Conservation (phyloP, 2,797 vertebrate genomes). For the Nyctalus aviator region DNA sequence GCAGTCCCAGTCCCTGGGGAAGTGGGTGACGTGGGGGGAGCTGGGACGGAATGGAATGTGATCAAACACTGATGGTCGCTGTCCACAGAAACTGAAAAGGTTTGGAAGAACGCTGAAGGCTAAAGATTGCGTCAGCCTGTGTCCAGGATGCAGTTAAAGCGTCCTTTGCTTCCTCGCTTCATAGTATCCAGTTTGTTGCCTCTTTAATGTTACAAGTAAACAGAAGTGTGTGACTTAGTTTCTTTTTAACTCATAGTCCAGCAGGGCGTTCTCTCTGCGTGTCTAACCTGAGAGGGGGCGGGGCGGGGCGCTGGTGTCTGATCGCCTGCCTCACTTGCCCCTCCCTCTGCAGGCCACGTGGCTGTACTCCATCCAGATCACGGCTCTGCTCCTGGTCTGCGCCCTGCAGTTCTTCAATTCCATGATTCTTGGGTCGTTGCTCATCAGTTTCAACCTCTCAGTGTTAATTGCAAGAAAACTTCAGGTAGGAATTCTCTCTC, state of each 20-base stretch:
- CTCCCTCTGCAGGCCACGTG: constrained; percentile 89
- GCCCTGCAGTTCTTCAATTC: constrained; percentile 97
- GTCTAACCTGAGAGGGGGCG: not conserved
- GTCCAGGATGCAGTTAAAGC: not conserved
- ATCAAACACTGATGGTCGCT: not conserved
- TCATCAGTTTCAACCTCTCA: constrained; percentile 95
- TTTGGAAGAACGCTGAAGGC: not conserved
- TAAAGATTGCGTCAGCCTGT: not conserved
- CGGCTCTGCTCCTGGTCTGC: constrained; percentile 93
- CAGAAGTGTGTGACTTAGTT: not conserved
- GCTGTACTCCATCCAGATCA: constrained; percentile 93
- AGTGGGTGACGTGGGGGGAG: accelerated
- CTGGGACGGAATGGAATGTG: not conserved
- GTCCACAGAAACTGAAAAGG: not conserved
- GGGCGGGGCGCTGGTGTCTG: not conserved
- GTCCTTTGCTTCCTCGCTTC: not conserved
- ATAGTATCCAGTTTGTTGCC: not conserved
- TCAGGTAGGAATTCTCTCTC: constrained; percentile 89
- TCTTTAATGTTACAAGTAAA: not conserved
- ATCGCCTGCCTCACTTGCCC: not conserved
- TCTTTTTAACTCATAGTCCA: not conserved
- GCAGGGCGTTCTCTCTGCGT: not conserved
- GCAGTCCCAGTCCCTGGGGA: not conserved
- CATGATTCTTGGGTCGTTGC: constrained; percentile 97
- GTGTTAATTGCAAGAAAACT: constrained; percentile 92